Base-by-base conservation (phyloP, 2,797 vertebrate species). In the Rhinogobio ventralis region DNA sequence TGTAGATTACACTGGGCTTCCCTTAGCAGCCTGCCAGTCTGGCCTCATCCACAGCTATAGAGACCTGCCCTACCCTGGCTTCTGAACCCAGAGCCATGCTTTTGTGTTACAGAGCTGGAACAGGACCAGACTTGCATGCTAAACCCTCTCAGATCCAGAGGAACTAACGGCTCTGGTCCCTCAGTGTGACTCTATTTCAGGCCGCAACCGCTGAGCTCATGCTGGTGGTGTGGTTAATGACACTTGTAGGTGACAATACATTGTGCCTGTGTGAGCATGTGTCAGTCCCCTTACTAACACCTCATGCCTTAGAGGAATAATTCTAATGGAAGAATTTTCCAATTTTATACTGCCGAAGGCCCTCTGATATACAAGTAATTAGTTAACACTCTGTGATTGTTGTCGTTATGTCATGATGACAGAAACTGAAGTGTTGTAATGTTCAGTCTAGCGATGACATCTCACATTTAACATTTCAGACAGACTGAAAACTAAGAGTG, bases 1-100 rank as follows among this genome's bases (percentile, higher is more conserved):
- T 88, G 89, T 84, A 87, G 89, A 95, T 95, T 93, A 95, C 92
- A 92, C 89, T 88, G 91, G 84, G 90, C 64, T 90, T 93, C 92
- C 92, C 91, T 78, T 82, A 91, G 91, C 91, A 92, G 91, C 71
- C 84, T 78, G 83, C 77, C 64, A 76, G 78, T 45, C 79, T 25
- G 51, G 66, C 53, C 76, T 82, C 11, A 75, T 86, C 60, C 75
- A 68, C 39, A 13, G 60, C 86, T 83, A 68, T 36, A 66, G 89
- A 88, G 81, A 88, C 69, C 75, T 84, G 79, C 45, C 45, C 76
- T 14, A 42, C 82, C 66, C 87, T 45, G 74, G 79, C 74, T 79
- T 80, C 49, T 33, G 81, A 78, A 71, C 83, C 33, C 83, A n/a
- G 62, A 25, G 28, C 78, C 55, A 42, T 75, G 60, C 69, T 42